phyloP scores from a whole-genome alignment of 2,888 invertebrate species.

The Ceriagrion tenellum region DNA sequence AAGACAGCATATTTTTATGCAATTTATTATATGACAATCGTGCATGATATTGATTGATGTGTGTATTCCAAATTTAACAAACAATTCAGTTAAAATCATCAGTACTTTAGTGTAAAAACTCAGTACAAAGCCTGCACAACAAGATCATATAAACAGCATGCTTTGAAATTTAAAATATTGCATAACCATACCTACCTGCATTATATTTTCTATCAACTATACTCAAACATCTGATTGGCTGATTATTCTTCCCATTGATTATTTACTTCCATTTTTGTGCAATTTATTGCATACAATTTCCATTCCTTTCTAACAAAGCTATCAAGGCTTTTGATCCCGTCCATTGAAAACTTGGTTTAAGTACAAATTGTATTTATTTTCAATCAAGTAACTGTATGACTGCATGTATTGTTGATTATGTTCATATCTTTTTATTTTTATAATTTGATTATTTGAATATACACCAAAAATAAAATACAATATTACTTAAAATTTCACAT shows the following conservation, averaged over 20 bases:
- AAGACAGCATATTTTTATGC: conserved; percentile 63
- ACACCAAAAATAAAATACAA: conserved; percentile 61
- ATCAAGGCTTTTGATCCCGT: not conserved
- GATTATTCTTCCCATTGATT: not conserved
- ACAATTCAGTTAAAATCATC: not conserved
- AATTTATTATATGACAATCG: conserved; percentile 49
- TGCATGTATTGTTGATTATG: conserved; percentile 63
- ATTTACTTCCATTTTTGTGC: not conserved
- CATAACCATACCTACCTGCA: not conserved
- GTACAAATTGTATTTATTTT: conserved; percentile 66
- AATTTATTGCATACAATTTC: not conserved
- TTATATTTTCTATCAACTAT: not conserved
- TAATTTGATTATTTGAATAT: conserved; percentile 60
- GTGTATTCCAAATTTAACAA: not conserved
- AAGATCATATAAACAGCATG: not conserved
- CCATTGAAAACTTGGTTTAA: conserved; percentile 11
- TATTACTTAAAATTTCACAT: not conserved
- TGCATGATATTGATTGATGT: conserved; percentile 30
- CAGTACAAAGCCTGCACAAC: not conserved
- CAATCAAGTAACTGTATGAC: conserved; percentile 53
- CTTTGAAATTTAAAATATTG: not conserved
- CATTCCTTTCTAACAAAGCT: not conserved
- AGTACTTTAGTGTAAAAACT: not conserved
- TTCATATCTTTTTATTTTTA: conserved; percentile 66
- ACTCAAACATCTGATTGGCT: not conserved